A percentile compares a stretch with the other conserved stretches of the same genome.
Evolutionary conservation across 2,888 invertebrate species (phyloP).

Genomic region (Apodemia duryi): DNA sequence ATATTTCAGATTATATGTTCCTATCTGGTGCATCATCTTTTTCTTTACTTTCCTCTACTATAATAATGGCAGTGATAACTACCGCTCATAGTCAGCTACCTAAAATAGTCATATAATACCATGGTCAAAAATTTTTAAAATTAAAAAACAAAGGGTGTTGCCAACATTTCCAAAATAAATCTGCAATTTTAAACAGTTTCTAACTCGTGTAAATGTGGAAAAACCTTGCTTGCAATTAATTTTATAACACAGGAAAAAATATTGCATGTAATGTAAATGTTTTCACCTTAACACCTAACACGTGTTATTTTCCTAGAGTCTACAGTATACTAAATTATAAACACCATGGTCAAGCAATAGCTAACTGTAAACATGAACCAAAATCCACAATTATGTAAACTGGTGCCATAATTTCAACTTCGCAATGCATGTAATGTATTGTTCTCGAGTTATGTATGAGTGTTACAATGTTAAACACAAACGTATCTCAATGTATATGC

Average conservation of each 20-base stretch:
- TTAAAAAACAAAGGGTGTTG: neutral
- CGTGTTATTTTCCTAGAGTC: neutral
- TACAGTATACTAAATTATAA: neutral
- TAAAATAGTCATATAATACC: no score
- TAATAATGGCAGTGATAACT: no score
- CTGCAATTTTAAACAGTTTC: no score
- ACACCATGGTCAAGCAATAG: neutral
- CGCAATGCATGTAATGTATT: slow-evolving; percentile 24
- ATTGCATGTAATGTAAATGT: neutral
- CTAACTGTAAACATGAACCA: slow-evolving; percentile 4
- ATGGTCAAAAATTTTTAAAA: no score
- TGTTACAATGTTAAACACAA: slow-evolving; percentile 10
- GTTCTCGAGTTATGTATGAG: slow-evolving; percentile 25
- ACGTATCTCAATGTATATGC: slow-evolving; percentile 22
- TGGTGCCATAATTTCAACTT: slow-evolving; percentile 22
- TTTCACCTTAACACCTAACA: neutral
- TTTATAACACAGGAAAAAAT: neutral
- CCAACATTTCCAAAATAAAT: neutral
- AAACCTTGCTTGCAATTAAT: neutral
- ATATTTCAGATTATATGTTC: no score
- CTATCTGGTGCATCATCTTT: no score
- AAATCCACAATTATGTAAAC: slow-evolving; percentile 23
- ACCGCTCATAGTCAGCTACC: no score
- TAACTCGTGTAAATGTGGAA: no score
- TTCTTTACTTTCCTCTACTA: no score